Evolutionary conservation across 2,113 vertebrate genomes (phyloP).

Genomic region (Lophura nycthemera): DNA sequence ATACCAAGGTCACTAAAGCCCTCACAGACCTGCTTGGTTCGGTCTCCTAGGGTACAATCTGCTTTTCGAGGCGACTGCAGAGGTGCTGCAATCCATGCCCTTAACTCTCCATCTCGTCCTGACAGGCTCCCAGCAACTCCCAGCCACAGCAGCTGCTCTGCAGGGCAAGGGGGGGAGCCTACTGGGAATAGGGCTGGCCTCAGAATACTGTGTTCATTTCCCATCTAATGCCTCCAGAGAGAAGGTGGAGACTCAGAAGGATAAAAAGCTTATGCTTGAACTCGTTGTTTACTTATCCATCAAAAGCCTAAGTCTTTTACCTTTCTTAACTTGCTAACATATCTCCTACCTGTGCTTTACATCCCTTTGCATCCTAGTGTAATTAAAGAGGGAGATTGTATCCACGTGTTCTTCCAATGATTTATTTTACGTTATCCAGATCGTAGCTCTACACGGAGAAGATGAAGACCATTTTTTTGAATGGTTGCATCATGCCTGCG

Average conservation of each 20-base stretch:
- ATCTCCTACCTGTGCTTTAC: neutral
- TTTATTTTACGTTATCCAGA: neutral
- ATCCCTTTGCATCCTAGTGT: neutral
- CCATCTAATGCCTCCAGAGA: slow-evolving; percentile 43
- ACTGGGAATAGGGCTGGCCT: neutral
- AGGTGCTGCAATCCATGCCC: neutral
- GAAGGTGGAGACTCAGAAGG: slow-evolving; percentile 36
- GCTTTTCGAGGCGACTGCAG: neutral
- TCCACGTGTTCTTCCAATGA: neutral
- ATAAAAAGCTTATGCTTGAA: slow-evolving; percentile 55
- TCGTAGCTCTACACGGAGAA: neutral
- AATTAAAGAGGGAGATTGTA: neutral
- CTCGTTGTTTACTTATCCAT: slow-evolving; percentile 30
- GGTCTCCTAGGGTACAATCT: neutral
- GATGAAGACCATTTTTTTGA: neutral
- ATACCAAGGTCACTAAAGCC: neutral
- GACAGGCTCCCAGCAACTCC: neutral
- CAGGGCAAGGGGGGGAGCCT: slow-evolving; percentile 20
- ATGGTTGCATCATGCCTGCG: neutral
- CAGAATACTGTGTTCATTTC: slow-evolving; percentile 21
- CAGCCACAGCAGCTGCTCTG: slow-evolving; percentile 3
- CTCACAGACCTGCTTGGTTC: neutral
- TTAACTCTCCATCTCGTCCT: neutral
- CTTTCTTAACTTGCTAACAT: neutral
- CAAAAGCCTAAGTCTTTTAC: neutral